Conservation (phyloP, 92 coral and sea anemone genomes). For the Zoanthus gigantus region DNA sequence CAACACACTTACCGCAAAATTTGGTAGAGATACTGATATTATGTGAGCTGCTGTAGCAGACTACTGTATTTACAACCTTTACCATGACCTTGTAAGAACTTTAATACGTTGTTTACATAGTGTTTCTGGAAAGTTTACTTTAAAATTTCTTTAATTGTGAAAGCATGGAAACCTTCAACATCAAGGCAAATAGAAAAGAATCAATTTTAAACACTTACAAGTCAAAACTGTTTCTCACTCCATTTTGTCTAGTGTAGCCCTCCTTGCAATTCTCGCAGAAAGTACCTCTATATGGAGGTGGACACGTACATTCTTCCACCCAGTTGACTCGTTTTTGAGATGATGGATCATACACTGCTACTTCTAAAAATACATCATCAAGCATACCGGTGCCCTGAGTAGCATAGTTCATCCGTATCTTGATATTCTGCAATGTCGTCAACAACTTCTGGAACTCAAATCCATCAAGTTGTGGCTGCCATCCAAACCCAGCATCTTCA, state of each 20-base stretch:
- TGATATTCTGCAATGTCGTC: slow-evolving; percentile 61
- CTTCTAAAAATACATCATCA: slow-evolving; percentile 89
- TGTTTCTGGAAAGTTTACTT: too few species aligned
- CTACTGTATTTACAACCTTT: too few species aligned
- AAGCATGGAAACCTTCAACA: too few species aligned
- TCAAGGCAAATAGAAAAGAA: too few species aligned
- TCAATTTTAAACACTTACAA: slow-evolving; percentile 59
- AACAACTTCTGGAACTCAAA: slow-evolving; percentile 90
- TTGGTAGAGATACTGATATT: too few species aligned
- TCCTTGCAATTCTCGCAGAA: slow-evolving; percentile 87
- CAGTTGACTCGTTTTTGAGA: slow-evolving; percentile 79
- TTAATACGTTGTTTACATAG: too few species aligned
- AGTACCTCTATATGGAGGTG: slow-evolving; percentile 79
- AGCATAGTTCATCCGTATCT: slow-evolving; percentile 91
- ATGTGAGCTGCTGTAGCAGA: too few species aligned
- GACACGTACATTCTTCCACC: slow-evolving; percentile 97
- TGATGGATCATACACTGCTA: slow-evolving; percentile 74
- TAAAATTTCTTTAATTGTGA: too few species aligned
- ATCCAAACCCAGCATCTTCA: slow-evolving; percentile 90
- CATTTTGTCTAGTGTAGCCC: slow-evolving; percentile 78
- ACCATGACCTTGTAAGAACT: too few species aligned
- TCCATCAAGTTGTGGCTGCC: slow-evolving; percentile 87
- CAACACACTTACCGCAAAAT: too few species aligned
- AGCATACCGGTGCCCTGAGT: slow-evolving; percentile 97
- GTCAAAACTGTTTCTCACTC: slow-evolving; percentile 72